Conservation (phyloP, 2,797 vertebrate species). For the Salmo trutta region DNA sequence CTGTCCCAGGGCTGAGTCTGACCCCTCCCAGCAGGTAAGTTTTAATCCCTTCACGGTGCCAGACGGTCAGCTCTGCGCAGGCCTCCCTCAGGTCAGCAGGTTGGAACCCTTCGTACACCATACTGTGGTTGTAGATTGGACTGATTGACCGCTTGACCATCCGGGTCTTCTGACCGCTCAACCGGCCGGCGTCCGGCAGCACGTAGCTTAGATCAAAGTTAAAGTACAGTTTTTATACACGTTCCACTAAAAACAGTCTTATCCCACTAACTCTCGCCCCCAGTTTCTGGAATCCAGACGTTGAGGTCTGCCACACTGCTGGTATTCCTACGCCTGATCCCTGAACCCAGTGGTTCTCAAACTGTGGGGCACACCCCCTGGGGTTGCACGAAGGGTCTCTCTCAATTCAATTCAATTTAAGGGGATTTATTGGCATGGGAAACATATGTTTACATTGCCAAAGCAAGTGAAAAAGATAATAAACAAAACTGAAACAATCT, state of each 20-base stretch:
- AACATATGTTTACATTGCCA: no score
- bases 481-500: no score
- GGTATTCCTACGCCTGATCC: neutral
- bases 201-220: slow-evolving; percentile 78
- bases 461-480: no score
- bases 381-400: no score
- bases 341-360: no score
- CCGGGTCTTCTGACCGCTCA: slow-evolving; percentile 88
- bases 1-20: slow-evolving; percentile 89
- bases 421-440: no score
- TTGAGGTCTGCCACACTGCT: neutral
- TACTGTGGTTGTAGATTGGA: slow-evolving; percentile 94
- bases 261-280: neutral
- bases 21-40: slow-evolving; percentile 83
- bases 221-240: neutral
- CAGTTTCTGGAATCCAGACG: no score
- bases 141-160: slow-evolving; percentile 84
- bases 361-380: no score
- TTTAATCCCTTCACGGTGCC: slow-evolving; percentile 77
- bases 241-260: neutral
- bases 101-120: slow-evolving; percentile 96
- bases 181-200: slow-evolving; percentile 87
- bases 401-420: no score
- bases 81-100: slow-evolving; percentile 85
- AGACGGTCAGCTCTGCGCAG: slow-evolving; percentile 90